Conservation (phyloP, 1,140 invertebrate genomes). For the Leucophenga varia region DNA sequence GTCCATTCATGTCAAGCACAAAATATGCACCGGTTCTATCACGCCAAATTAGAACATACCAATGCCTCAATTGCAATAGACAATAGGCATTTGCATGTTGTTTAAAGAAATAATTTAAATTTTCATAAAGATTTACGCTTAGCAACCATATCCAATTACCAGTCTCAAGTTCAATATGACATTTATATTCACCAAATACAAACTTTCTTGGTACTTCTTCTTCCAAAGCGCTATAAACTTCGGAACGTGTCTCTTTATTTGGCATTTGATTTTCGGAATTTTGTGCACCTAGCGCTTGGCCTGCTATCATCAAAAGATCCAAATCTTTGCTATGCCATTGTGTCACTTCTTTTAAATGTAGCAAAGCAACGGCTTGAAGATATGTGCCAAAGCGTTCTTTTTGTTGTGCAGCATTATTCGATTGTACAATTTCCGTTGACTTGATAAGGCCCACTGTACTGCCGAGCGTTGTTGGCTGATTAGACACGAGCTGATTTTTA, state of each 20-base stretch:
- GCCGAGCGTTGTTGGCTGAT: too few species aligned
- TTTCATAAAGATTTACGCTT: too few species aligned
- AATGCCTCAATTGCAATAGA: slow-evolving; percentile 1
- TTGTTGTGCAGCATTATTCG: background rate
- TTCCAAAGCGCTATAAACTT: slow-evolving; percentile 10
- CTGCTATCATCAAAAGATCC: slow-evolving; percentile 13
- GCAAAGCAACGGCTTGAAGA: slow-evolving; percentile 13
- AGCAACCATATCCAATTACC: background rate
- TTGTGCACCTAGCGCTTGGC: background rate
- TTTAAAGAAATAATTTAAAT: slow-evolving; percentile 7
- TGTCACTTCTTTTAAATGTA: slow-evolving; percentile 9
- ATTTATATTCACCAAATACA: background rate
- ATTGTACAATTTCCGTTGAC: slow-evolving; percentile 2
- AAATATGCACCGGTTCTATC: slow-evolving; percentile 9
- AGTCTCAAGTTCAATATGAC: slow-evolving; percentile 3
- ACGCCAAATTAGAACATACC: slow-evolving; percentile 15
- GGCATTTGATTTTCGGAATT: background rate
- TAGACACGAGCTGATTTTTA: too few species aligned
- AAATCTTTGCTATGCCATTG: slow-evolving; percentile 6
- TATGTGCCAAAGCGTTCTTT: slow-evolving; percentile 9
- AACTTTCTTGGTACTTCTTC: slow-evolving; percentile 1
- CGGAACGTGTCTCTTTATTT: background rate
- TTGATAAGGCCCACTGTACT: slow-evolving; percentile 7
- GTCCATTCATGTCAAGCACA: slow-evolving; percentile 12
- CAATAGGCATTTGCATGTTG: slow-evolving; percentile 5